A percentile compares a stretch with the other conserved stretches of the same genome.
Conservation (phyloP, 2,888 invertebrate genomes). For the Hemithea aestivaria region DNA sequence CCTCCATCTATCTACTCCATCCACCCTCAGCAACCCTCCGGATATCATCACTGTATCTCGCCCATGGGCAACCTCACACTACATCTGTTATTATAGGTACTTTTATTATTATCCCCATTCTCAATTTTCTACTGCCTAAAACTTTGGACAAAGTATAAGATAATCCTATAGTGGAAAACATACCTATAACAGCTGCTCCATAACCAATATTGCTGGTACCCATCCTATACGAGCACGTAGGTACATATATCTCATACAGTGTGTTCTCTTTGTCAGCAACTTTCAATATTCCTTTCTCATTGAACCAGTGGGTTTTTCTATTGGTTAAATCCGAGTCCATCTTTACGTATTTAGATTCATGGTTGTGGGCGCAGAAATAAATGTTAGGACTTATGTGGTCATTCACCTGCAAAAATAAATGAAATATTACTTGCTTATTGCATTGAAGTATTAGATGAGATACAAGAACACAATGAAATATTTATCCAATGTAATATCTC, state of each 20-base stretch:
- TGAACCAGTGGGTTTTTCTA: conserved; percentile 36
- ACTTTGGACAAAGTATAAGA: no score
- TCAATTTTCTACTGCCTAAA: no score
- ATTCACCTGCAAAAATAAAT: conserved; percentile 76
- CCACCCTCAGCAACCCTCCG: no score
- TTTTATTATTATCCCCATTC: no score
- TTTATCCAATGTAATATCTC: no score
- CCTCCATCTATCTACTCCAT: no score
- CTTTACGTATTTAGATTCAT: conserved; percentile 81
- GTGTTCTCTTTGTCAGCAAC: conserved; percentile 38
- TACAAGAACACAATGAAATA: no score
- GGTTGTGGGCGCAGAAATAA: conserved; percentile 83
- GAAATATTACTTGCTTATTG: background rate
- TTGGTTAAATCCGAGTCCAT: conserved; percentile 45
- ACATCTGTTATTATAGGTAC: no score
- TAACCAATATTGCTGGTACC: conserved; percentile 92
- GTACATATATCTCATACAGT: conserved; percentile 90
- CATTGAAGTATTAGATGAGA: no score
- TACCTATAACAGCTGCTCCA: conserved; percentile 87
- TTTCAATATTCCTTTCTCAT: conserved; percentile 38
- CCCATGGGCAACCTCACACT: no score
- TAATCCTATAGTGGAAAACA: no score
- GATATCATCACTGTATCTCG: no score
- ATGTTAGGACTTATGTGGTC: conserved; percentile 74
- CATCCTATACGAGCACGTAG: conserved; percentile 98